Conservation (phyloP, 1,140 invertebrate species). For the Triops longicaudatus region DNA sequence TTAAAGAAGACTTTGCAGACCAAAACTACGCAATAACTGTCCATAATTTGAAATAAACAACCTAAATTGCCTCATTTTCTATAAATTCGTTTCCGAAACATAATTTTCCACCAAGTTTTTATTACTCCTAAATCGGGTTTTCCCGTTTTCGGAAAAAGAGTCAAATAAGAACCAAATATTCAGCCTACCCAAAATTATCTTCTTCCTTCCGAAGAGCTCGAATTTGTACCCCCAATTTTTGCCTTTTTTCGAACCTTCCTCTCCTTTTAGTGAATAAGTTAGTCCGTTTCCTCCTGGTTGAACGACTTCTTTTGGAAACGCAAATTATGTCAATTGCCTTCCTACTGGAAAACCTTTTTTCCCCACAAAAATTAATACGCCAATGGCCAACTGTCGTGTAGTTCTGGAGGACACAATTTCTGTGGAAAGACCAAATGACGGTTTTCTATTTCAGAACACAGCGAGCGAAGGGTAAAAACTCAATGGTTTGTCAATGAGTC, state of each 20-base stretch:
- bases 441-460: no score
- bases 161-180: background rate
- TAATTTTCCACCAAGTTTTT: no score
- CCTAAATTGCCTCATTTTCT: no score
- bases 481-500: background rate
- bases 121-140: no score
- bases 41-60: no score
- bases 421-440: background rate
- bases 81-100: no score
- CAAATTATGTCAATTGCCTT: background rate
- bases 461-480: no score
- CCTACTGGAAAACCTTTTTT: background rate
- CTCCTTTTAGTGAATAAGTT: no score
- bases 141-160: no score
- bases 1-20: no score
- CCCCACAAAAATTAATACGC: background rate
- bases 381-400: conserved; percentile 6
- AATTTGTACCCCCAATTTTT: background rate
- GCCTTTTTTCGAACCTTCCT: no score
- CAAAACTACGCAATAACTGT: no score
- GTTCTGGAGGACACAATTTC: background rate
- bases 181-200: background rate
- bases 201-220: background rate
- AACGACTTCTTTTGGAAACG: background rate
- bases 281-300: background rate